Evolutionary conservation across 2,888 invertebrate species (phyloP), one percentile per base, ranked within the genome.

Genomic region (Dolichopus griseipennis): DNA sequence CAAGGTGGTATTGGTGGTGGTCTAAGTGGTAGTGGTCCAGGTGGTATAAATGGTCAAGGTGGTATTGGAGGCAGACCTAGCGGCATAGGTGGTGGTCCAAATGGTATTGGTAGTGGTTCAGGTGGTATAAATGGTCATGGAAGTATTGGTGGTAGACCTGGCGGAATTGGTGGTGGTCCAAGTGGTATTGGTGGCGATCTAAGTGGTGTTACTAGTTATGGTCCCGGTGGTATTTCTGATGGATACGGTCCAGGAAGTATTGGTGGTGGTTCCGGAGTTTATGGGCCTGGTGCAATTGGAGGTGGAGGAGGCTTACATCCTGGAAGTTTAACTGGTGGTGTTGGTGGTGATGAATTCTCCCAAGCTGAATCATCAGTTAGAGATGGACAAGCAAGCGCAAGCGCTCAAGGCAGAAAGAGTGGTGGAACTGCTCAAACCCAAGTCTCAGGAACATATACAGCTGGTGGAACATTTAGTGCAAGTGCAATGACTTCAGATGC

Each of bases 391-490:
- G 92, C 92, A 1, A 86, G 86, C 71, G 92, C 92, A 3, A 86
- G 88, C 68, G 89, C 93, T 18, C 89, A 90, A 80, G 93, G 93
- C 18, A 87, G 86, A 72, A 90, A 87, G 75, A 86, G 86, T 37
- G 88, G 88, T 70, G 92, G 90, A 12, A 87, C 87, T 3, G 89
- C 93, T 0, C 91, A 92, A 79, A 90, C 93, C 0, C 90, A 92
- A 81, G 92, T 93, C 0, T 89, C 89, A 67, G 93, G 93, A 34
- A 88, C 88, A 0, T 92, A 93, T 75, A 86, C 87, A 0, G 90
- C 90, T 1, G 84, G 87, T 27, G 92, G 92, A 18, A 88, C 91
- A 0, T 93, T 93, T 77, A 90, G 90, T 71, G 93, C 93, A 10
- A 91, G 89, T 77, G 92, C 92, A 8, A 90, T 91, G 80, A 90